Evolutionary conservation across 2,888 invertebrate genomes (phyloP), one percentile per base, ranked within the genome.

Genomic region (Aleiodes alternator): DNA sequence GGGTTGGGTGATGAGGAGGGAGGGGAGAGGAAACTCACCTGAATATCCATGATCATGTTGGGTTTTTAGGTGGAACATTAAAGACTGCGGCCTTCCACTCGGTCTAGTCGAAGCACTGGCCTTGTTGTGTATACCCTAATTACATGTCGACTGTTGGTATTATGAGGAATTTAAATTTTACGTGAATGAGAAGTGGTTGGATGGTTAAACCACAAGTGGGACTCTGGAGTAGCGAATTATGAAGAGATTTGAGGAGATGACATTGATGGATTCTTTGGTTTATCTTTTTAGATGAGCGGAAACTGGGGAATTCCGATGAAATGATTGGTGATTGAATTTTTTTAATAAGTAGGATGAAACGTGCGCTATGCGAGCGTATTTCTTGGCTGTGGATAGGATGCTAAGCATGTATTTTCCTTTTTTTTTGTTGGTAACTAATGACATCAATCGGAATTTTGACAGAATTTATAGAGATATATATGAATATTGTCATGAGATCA

Each of bases 81-180:
- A 9, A 38, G 7, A 5, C 43, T 23, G 43, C 14, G 64, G 8
- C 2, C 7, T 43, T 8, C 14, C 43, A 43, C 43, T 64, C 11
- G 43, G 43, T 64, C 48, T 64, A 64, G 48, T 16, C 64, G 11
- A 43, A 8, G 48, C 23, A 64, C 16, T 11, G 64, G 48, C 56
- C n/a, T 56, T 29, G 7, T 56, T 56, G n/a, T 56, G n/a, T 56
- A 56, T 43, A 8, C 43, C n/a, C 56, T 16, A 56, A 56, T 56
- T 56, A 56, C 16, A 56, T 16, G 29, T 56, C 23, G 55, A 14
- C 6, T 29, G 31, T 8, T 16, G 55, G 55, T 9, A 55, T 16
- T 16, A 16, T 9, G 55, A 31, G 57, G 23, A 29, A 31, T 29
- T 9, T 29, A 57, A 57, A 31, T 31, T 31, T 43, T 43, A 7